These are phyloP conservation scores for Bergia puertoricense DNA, from an alignment of 92 coral and sea anemone species.

Conservation along the genomic window DNA sequence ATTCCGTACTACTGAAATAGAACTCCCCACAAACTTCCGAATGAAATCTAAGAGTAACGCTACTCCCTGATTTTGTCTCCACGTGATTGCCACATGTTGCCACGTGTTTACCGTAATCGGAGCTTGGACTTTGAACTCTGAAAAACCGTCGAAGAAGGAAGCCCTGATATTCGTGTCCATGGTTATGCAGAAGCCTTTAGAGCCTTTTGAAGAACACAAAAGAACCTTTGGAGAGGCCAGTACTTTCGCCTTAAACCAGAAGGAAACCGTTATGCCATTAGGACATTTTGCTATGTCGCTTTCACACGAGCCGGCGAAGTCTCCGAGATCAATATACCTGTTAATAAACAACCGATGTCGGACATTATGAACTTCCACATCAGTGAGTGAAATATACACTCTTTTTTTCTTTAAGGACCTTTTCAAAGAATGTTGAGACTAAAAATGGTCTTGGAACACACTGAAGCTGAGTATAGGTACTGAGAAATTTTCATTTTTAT, in stretches of 20 bases:
- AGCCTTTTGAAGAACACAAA: not conserved
- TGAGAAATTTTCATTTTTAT: too few relatives aligned
- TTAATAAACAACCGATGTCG: not conserved
- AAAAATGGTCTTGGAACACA: too few relatives aligned
- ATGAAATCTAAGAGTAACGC: constrained; percentile 15
- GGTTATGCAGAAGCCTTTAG: not conserved
- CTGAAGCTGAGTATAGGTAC: too few relatives aligned
- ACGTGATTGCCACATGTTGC: constrained; percentile 26
- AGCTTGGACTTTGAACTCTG: not conserved
- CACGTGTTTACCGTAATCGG: not conserved
- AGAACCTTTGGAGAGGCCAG: not conserved
- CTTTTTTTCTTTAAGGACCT: too few relatives aligned
- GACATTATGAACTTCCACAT: not conserved
- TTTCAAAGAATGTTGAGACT: too few relatives aligned
- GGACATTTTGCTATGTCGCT: constrained; percentile 17
- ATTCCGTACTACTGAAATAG: not conserved
- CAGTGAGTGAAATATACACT: not conserved
- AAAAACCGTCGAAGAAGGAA: not conserved
- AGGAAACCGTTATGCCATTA: constrained; percentile 1
- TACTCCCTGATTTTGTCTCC: constrained; percentile 19
- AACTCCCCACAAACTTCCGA: constrained; percentile 21
- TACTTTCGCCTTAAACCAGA: constrained; percentile 13
- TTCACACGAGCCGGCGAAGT: constrained; percentile 24
- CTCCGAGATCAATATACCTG: constrained; percentile 21
- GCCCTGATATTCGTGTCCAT: not conserved